Evolutionary conservation across 35 echinoderm and acorn worm genomes (phyloP).

Genomic region (Chiridota heheva): DNA sequence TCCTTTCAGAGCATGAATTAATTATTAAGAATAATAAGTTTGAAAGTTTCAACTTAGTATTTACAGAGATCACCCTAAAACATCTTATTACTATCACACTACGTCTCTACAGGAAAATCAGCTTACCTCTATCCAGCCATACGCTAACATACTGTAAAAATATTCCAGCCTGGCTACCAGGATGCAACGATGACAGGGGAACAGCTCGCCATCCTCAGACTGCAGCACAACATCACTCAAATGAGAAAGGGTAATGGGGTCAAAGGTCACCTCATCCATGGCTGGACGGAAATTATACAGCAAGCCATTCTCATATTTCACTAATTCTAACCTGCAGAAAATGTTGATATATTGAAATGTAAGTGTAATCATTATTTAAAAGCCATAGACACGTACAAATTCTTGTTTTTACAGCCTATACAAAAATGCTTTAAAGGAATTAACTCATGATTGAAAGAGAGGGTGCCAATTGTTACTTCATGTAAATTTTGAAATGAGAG

Average conservation of each 20-base stretch:
- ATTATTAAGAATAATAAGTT: too few relatives aligned
- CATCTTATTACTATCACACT: too few relatives aligned
- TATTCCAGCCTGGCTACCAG: constrained; percentile 95
- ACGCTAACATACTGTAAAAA: constrained; percentile 92
- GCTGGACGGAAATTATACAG: constrained; percentile 66
- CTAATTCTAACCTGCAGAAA: constrained; percentile 80
- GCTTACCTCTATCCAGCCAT: constrained; percentile 92
- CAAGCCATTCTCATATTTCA: constrained; percentile 57
- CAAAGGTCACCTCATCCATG: constrained; percentile 36
- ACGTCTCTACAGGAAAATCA: too few relatives aligned
- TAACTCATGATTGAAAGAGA: background rate
- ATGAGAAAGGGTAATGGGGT: constrained; percentile 25
- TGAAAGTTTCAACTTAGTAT: too few relatives aligned
- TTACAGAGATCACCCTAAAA: too few relatives aligned
- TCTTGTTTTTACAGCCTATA: background rate
- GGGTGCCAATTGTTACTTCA: too few relatives aligned
- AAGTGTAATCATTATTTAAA: background rate
- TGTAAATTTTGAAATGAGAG: too few relatives aligned
- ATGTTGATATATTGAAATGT: background rate
- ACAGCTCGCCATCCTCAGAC: constrained; percentile 64
- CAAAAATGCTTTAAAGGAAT: background rate
- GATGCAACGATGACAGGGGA: constrained; percentile 85
- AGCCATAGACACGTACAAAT: background rate
- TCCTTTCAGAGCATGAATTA: too few relatives aligned
- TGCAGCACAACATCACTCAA: constrained; percentile 72